Percentiles rank a stretch among this genome's conserved stretches.
Conservation (phyloP, 2,113 vertebrate genomes). For the Clinocottus analis region DNA sequence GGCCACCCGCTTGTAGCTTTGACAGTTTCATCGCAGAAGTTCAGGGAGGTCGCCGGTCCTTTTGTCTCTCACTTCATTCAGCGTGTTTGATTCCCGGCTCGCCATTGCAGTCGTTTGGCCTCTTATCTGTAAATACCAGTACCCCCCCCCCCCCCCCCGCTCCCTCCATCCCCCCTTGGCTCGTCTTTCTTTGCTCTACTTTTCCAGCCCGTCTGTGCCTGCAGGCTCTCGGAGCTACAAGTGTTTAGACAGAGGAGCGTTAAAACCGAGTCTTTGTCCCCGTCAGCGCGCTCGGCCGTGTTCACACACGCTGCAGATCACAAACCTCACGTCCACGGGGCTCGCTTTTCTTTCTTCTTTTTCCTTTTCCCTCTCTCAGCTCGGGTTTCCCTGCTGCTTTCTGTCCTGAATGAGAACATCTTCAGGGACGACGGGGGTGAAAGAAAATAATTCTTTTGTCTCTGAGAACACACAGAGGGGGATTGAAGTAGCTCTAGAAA, state of each 20-base stretch:
- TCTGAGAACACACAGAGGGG: not conserved
- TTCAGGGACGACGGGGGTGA: slow-evolving; percentile 7
- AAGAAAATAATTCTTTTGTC: not conserved
- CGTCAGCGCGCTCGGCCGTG: slow-evolving; percentile 34
- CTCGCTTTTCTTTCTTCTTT: not conserved
- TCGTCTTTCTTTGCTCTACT: slow-evolving; percentile 29
- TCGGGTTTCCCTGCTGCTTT: not conserved
- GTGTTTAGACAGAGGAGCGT: slow-evolving; percentile 54
- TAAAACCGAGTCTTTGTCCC: slow-evolving; percentile 55
- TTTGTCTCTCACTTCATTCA: slow-evolving; percentile 73
- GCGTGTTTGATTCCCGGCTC: slow-evolving; percentile 56
- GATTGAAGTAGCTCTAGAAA: not conserved
- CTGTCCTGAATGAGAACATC: slow-evolving; percentile 27
- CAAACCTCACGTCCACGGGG: slow-evolving; percentile 22
- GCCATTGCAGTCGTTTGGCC: slow-evolving; percentile 44
- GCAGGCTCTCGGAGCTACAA: slow-evolving; percentile 63
- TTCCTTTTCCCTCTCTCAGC: too few species aligned
- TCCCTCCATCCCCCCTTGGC: not conserved
- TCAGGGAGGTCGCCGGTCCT: slow-evolving; percentile 56
- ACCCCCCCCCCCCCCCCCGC: not conserved
- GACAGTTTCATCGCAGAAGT: slow-evolving; percentile 50
- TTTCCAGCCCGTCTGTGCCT: slow-evolving; percentile 44
- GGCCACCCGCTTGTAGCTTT: slow-evolving; percentile 37
- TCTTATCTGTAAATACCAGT: slow-evolving; percentile 65
- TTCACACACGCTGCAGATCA: slow-evolving; percentile 55